A percentile compares a stretch with the other conserved stretches of the same genome.
Evolutionary conservation across 1,140 invertebrate species (phyloP).

Genomic region (Drosophila equinoxialis): DNA sequence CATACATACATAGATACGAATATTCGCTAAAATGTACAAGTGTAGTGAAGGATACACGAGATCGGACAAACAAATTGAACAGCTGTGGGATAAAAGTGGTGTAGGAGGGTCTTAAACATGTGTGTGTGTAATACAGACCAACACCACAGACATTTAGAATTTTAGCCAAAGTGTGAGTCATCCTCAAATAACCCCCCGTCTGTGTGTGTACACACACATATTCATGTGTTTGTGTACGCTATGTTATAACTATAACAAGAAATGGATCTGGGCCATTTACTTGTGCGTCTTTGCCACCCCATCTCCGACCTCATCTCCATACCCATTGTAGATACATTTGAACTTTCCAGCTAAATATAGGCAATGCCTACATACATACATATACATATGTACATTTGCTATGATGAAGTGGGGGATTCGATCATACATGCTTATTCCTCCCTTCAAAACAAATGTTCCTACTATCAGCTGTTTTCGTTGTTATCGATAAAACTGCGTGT

Average conservation of each 20-base stretch:
- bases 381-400: not conserved
- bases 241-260: constrained; percentile 15
- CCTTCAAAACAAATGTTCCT: no score
- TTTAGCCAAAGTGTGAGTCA: constrained; percentile 44
- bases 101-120: constrained; percentile 29
- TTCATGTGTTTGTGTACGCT: not conserved
- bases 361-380: not conserved
- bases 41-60: constrained; percentile 1
- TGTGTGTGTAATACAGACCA: constrained; percentile 39
- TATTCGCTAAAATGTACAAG: not conserved
- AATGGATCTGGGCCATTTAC: constrained; percentile 46
- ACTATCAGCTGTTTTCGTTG: not conserved
- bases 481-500: not conserved
- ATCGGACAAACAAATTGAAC: constrained; percentile 15
- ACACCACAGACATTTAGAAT: constrained; percentile 16
- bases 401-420: not conserved
- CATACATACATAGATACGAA: no score
- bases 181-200: constrained; percentile 35
- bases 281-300: constrained; percentile 5
- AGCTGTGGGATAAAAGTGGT: not conserved
- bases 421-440: no score
- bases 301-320: no score
- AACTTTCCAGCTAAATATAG: constrained; percentile 3
- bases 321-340: constrained; percentile 2
- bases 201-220: not conserved